Evolutionary conservation across 2,888 invertebrate genomes (phyloP).

Genomic region (Caenorhabditis afra): DNA sequence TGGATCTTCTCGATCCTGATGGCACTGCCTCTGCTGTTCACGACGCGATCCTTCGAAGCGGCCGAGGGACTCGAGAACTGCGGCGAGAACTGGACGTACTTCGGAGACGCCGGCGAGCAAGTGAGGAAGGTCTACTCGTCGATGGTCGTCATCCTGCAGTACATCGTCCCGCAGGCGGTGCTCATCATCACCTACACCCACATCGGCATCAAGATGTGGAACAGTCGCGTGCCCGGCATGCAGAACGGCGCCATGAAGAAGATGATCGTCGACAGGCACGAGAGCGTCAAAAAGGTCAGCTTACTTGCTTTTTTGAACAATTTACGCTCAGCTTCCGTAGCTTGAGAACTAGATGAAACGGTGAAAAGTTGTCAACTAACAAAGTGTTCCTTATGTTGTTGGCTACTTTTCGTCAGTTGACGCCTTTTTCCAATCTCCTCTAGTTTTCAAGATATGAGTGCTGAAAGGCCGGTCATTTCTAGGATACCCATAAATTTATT

Average conservation of each 20-base stretch:
- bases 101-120: slow-evolving; percentile 56
- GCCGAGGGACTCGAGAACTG: slow-evolving; percentile 63
- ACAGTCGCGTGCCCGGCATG: slow-evolving; percentile 75
- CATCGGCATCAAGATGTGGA: slow-evolving; percentile 80
- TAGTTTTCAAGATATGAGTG: no score
- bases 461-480: no score
- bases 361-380: no score
- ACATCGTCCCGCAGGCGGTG: slow-evolving; percentile 79
- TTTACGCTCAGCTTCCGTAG: no score
- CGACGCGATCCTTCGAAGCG: slow-evolving; percentile 57
- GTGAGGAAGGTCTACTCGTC: slow-evolving; percentile 72
- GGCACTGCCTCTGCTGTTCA: slow-evolving; percentile 77
- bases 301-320: background rate
- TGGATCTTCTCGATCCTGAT: slow-evolving; percentile 78
- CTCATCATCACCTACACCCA: slow-evolving; percentile 79
- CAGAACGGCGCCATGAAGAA: slow-evolving; percentile 66
- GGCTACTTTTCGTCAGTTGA: no score
- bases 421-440: no score
- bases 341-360: no score
- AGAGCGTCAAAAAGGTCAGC: slow-evolving; percentile 79
- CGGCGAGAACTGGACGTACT: slow-evolving; percentile 74
- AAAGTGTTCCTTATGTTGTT: no score
- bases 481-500: no score
- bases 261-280: slow-evolving; percentile 74
- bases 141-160: slow-evolving; percentile 77